Evolutionary conservation across 2,113 vertebrate species (phyloP), one percentile per base, ranked within the genome.

Genomic region (Synchiropus splendidus): DNA sequence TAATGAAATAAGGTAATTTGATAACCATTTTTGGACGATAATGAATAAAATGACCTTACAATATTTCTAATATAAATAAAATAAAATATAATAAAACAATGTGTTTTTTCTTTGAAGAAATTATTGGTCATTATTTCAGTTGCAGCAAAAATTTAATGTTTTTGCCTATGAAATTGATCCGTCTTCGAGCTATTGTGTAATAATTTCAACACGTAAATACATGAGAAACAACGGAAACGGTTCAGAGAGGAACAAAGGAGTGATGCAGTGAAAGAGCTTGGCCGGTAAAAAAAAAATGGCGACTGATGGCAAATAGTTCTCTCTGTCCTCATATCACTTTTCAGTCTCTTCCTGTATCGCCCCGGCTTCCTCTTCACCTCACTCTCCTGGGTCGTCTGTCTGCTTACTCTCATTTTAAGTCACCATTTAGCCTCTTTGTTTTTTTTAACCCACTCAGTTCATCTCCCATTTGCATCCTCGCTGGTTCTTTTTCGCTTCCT

Each of bases 321-420:
- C 43, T 58, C 42, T 63, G 57, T 72, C 58, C 70, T 78, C 11
- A 16, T 69, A 51, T 74, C 71, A 73, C 61, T 80, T 77, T 57
- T 67, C 44, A 27, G 21, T 27, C 21, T 27, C 8, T 27, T 27
- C 21, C 21, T 27, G 21, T 27, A 27, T 27, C 21, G 21, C 21
- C 21, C 36, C 59, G 47, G 36, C 46, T 64, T 45, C 34, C 49
- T 51, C 55, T 54, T 53, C 31, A 48, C 51, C 60, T 58, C 21
- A 27, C 31, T 13, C 31, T 30, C 46, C 42, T 27, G 17, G 11
- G 9, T 1, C 2, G 48, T 40, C 15, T 34, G 16, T 45, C 16
- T 43, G 30, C 30, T 12, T 11, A 18, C 46, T 35, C 16, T 18
- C 21, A 11, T 39, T 48, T 42, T 45, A 45, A 27, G 10, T 48